Percentiles rank a stretch among this genome's conserved stretches.
phyloP scores from a whole-genome alignment of 2,113 vertebrate genomes.

The Alligator sinensis region DNA sequence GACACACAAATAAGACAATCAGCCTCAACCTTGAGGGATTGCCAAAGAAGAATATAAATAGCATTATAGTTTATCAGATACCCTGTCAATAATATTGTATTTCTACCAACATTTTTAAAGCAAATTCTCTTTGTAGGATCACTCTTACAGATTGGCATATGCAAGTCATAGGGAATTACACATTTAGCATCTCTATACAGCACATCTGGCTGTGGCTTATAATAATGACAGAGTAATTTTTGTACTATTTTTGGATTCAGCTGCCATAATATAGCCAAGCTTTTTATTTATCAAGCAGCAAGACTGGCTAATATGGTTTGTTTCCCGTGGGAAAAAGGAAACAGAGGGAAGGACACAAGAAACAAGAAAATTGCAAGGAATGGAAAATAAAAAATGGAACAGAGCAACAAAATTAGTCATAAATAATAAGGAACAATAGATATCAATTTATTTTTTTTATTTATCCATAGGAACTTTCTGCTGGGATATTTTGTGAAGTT shows the following conservation, averaged over 20 bases:
- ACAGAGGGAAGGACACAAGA: background rate
- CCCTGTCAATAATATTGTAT: background rate
- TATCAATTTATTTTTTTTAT: background rate
- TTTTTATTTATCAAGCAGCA: background rate
- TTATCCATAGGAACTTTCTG: background rate
- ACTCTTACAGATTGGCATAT: background rate
- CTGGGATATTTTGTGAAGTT: background rate
- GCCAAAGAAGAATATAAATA: no score
- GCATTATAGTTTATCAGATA: no score
- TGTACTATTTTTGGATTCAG: background rate
- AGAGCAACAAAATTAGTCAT: background rate
- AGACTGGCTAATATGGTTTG: background rate
- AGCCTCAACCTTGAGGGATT: no score
- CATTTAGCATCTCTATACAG: background rate
- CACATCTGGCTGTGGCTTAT: background rate
- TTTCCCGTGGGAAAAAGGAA: background rate
- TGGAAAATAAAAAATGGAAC: background rate
- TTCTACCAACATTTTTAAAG: background rate
- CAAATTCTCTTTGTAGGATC: background rate
- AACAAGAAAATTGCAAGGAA: background rate
- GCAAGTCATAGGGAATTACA: background rate
- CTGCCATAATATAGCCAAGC: conserved; percentile 11
- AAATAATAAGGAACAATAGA: background rate
- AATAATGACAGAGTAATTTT: conserved; percentile 1
- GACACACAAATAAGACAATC: no score